Base-by-base conservation (phyloP, 2,888 invertebrate species). In the Dorcus parallelipipedus region DNA sequence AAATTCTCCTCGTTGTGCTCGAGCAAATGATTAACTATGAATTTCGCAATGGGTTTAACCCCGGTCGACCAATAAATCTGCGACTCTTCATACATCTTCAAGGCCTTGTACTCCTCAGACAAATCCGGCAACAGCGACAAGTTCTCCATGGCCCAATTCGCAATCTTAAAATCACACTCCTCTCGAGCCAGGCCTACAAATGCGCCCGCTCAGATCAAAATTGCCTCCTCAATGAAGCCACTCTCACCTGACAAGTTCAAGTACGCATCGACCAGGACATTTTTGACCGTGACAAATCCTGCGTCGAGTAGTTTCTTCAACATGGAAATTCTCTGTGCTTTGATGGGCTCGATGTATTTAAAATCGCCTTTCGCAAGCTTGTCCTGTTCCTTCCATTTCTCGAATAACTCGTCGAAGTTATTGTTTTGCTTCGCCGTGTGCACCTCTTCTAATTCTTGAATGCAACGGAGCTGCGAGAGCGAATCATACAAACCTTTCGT, bases 381-480 rank as follows among this genome's bases (percentile, higher is more conserved):
- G 57, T 85, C 82, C 45, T 86, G 83, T 0, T 79, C 71, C 43
- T 82, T 76, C 92, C 92, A 93, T 61, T 84, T 83, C 2, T 71
- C 61, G 1, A 90, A 74, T 2, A 90, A 68, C 1, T 77, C 70
- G 0, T 67, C 52, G 53, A 80, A 68, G 33, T 72, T 62, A 1
- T 68, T 61, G 4, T 65, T 61, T 3, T 49, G 51, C 4, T 67
- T 66, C 0, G 67, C 68, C 23, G 70, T 70, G 14, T 78, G 78
- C 69, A 86, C 84, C 67, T 91, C 88, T 74, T 93, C 90, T 20
- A 92, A 82, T 71, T 92, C 90, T 52, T 84, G 83, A 9, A 94
- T 78, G 68, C 88, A 76, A 72, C 90, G 89, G 39, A 95, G 78
- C 72, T 88, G 83, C 7, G 86, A 80, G 58, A 91, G 76, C 66